phyloP scores from a whole-genome alignment of 2,888 invertebrate species.

The Artemia sinica region DNA sequence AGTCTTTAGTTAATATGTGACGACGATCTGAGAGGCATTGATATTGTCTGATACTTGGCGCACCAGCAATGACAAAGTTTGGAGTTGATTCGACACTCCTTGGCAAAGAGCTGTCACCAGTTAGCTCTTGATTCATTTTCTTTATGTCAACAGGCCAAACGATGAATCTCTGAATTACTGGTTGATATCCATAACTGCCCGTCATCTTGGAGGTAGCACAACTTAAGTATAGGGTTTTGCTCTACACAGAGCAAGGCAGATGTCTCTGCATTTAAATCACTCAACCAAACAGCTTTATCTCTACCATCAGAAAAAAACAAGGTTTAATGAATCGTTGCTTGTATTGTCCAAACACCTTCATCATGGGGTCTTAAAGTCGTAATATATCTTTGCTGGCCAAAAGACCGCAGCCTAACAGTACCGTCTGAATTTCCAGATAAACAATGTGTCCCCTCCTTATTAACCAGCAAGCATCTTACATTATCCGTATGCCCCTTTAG shows the following conservation, averaged over 20 bases:
- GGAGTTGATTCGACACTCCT: constrained; percentile 33
- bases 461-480: constrained; percentile 84
- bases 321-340: constrained; percentile 79
- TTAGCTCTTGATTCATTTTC: constrained; percentile 23
- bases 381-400: constrained; percentile 83
- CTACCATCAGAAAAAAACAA: constrained; percentile 88
- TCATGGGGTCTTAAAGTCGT: constrained; percentile 82
- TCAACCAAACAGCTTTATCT: constrained; percentile 77
- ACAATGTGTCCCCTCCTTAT: constrained; percentile 85
- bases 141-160: constrained; percentile 34
- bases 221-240: constrained; percentile 66
- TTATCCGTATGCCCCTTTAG: constrained; percentile 92
- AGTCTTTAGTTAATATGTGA: constrained; percentile 83
- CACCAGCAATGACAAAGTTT: constrained; percentile 50
- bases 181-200: constrained; percentile 57
- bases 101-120: constrained; percentile 25
- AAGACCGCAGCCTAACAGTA: constrained; percentile 87
- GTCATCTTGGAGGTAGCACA: constrained; percentile 57
- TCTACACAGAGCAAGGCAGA: constrained; percentile 76
- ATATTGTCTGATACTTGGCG: constrained; percentile 81
- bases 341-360: constrained; percentile 89
- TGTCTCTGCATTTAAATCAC: constrained; percentile 71
- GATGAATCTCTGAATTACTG: constrained; percentile 48
- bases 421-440: constrained; percentile 96
- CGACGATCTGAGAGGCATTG: constrained; percentile 86